Conservation (phyloP, 2,113 vertebrate genomes). For the Onychorhynchus coronatus region DNA sequence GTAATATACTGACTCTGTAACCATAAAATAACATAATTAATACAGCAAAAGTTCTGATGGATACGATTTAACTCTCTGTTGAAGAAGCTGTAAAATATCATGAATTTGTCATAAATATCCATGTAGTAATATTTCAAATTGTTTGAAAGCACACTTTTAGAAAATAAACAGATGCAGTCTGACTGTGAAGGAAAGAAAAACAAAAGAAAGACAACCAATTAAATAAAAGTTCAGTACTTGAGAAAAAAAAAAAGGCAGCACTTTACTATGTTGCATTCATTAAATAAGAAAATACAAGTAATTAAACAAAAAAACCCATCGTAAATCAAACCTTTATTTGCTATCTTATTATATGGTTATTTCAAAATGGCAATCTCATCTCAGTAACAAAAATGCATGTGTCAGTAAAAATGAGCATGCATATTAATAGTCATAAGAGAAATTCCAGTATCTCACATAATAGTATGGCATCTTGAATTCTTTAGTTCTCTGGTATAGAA, state of each 20-base stretch:
- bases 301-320: neutral
- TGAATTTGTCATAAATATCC: neutral
- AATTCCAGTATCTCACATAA: neutral
- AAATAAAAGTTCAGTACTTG: neutral
- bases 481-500: neutral
- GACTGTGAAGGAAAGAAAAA: neutral
- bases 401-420: neutral
- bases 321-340: neutral
- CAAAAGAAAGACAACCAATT: neutral
- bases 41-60: neutral
- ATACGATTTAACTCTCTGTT: neutral
- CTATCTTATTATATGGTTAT: neutral
- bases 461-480: neutral
- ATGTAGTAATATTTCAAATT: neutral
- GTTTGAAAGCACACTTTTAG: neutral
- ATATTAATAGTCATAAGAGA: neutral
- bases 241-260: neutral
- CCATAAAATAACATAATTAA: neutral
- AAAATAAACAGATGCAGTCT: neutral
- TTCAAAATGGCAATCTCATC: neutral
- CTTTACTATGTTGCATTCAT: neutral
- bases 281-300: neutral
- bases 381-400: neutral
- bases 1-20: neutral
- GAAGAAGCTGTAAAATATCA: neutral